A percentile compares a stretch with the other conserved stretches of the same genome.
Conservation (phyloP, 2,113 vertebrate species). For the Cricetomys ansorgei region DNA sequence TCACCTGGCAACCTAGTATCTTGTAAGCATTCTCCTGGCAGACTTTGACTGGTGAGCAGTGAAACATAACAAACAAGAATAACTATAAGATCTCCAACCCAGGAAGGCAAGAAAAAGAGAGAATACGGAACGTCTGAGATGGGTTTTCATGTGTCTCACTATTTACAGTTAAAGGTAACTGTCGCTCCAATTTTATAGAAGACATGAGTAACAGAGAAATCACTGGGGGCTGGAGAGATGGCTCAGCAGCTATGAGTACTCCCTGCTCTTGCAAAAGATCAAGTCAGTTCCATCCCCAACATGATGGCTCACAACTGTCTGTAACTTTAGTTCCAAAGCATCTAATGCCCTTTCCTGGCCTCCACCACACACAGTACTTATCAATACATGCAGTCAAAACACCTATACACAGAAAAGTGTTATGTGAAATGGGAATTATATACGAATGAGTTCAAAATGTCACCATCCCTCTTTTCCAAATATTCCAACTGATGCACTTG, state of each 20-base stretch:
- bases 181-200: background rate
- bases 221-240: background rate
- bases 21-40: background rate
- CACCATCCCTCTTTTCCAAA: background rate
- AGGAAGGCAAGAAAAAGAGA: background rate
- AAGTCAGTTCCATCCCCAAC: background rate
- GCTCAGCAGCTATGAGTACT: background rate
- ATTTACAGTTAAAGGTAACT: background rate
- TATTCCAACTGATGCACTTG: background rate
- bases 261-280: background rate
- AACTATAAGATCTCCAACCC: background rate
- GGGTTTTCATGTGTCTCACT: background rate
- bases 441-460: conserved; percentile 25
- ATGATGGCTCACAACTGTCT: background rate
- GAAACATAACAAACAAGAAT: background rate
- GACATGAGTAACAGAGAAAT: background rate
- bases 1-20: background rate
- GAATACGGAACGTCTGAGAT: background rate
- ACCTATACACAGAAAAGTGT: background rate
- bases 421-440: background rate
- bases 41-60: background rate
- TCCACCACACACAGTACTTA: background rate
- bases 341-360: background rate
- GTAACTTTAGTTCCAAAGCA: background rate
- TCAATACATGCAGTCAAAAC: background rate